phyloP scores from a whole-genome alignment of 2,113 vertebrate species.

The Fregata magnificens region DNA sequence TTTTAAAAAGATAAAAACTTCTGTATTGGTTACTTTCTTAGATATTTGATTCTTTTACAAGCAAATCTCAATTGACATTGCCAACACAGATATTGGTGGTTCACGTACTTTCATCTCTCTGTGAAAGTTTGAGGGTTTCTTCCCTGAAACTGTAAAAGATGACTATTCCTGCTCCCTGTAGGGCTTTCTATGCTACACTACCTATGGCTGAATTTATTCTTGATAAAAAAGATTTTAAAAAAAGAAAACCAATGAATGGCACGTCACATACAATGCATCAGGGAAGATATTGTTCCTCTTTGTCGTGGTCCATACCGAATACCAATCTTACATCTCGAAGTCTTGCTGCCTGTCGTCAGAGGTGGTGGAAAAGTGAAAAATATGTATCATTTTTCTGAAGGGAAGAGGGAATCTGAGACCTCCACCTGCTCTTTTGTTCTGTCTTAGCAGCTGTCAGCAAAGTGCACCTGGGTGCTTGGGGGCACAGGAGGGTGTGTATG shows the following conservation, averaged over 20 bases:
- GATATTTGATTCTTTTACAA: neutral
- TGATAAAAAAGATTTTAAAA: neutral
- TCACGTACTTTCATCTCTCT: neutral
- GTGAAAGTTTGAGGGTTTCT: neutral
- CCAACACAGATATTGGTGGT: neutral
- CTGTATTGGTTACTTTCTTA: neutral
- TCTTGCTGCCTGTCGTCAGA: neutral
- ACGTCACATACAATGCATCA: neutral
- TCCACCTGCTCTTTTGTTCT: slow-evolving; percentile 3
- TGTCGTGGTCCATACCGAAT: neutral
- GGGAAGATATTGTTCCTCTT: neutral
- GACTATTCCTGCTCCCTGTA: neutral
- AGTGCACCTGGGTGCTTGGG: neutral
- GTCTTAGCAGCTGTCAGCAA: neutral
- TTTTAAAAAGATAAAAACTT: neutral
- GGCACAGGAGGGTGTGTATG: neutral
- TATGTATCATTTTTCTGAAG: neutral
- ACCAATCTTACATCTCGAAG: neutral
- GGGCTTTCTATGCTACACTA: neutral
- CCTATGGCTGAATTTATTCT: neutral
- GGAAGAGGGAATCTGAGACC: neutral
- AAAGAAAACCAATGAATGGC: neutral
- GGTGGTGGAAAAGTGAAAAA: neutral
- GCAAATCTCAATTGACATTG: neutral
- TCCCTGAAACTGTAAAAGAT: neutral